Percentiles rank a stretch among this genome's conserved stretches.
phyloP scores from a whole-genome alignment of 2,113 vertebrate genomes.

The Calidris pygmaea region DNA sequence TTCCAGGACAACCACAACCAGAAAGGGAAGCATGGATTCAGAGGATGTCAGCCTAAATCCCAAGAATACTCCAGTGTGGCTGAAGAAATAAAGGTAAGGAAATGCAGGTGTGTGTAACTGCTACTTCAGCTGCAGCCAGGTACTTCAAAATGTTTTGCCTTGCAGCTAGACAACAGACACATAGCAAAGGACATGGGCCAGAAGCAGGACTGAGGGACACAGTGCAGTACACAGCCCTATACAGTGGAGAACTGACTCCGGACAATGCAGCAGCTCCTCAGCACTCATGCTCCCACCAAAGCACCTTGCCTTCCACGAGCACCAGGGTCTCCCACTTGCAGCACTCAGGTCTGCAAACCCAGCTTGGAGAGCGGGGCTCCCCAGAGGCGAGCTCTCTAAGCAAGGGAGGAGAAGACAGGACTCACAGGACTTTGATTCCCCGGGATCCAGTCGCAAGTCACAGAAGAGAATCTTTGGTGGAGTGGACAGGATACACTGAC shows the following conservation, averaged over 20 bases:
- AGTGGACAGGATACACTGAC: constrained; percentile 96
- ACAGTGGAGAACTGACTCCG: neutral
- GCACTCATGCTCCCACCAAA: neutral
- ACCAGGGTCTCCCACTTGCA: neutral
- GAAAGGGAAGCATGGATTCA: neutral
- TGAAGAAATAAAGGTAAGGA: neutral
- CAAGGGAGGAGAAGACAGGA: neutral
- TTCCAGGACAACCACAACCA: neutral
- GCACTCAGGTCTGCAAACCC: neutral
- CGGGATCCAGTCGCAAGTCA: constrained; percentile 92
- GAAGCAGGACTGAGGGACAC: neutral
- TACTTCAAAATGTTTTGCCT: neutral
- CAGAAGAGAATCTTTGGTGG: constrained; percentile 98
- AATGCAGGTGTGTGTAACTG: neutral
- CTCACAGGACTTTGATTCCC: constrained; percentile 89
- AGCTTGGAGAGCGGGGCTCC: neutral
- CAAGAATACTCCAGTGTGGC: neutral
- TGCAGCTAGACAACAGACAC: fast-evolving
- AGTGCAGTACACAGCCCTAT: fast-evolving
- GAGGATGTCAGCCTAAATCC: neutral
- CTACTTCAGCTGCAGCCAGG: neutral
- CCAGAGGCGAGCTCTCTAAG: neutral
- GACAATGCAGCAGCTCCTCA: neutral
- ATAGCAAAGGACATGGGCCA: neutral
- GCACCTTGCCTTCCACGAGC: fast-evolving